Percentiles rank a stretch among this genome's conserved stretches.
These are phyloP conservation scores for Neotoma lepida DNA, from an alignment of 2,113 vertebrate genomes.

Conservation along the genomic window DNA sequence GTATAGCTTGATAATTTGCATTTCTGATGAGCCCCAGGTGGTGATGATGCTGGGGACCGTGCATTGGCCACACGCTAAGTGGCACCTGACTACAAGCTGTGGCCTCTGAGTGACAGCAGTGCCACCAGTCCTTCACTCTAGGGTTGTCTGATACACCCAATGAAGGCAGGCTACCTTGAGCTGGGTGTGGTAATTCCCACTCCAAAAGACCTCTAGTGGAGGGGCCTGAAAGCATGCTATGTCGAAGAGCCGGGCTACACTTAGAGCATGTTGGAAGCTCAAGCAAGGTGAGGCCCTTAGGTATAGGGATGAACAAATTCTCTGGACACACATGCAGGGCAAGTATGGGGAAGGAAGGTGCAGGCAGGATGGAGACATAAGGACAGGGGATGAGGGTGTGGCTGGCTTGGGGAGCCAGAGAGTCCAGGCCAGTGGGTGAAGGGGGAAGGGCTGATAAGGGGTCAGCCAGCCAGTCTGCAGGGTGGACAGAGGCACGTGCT, in stretches of 20 bases:
- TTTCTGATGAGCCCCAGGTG: background rate
- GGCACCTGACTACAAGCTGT: background rate
- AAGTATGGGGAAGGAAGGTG: background rate
- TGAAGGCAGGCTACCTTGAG: too few relatives aligned
- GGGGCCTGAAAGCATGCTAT: background rate
- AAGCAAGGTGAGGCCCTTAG: background rate
- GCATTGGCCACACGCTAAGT: background rate
- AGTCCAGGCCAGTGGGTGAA: background rate
- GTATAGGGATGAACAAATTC: accelerated
- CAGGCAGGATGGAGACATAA: background rate
- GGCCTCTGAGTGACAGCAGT: background rate
- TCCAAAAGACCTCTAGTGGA: background rate
- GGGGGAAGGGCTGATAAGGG: background rate
- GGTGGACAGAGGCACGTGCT: background rate
- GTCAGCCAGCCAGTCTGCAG: accelerated
- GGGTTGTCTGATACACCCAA: background rate
- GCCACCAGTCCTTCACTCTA: background rate
- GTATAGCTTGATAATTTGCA: background rate
- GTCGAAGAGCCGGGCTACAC: background rate
- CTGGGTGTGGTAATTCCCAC: background rate
- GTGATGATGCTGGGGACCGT: background rate
- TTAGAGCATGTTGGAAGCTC: background rate
- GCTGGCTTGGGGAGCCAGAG: background rate
- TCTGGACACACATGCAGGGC: background rate
- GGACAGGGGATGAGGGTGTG: background rate